Base-by-base conservation (phyloP, 2,888 invertebrate species). In the Nomada ruficornis region DNA sequence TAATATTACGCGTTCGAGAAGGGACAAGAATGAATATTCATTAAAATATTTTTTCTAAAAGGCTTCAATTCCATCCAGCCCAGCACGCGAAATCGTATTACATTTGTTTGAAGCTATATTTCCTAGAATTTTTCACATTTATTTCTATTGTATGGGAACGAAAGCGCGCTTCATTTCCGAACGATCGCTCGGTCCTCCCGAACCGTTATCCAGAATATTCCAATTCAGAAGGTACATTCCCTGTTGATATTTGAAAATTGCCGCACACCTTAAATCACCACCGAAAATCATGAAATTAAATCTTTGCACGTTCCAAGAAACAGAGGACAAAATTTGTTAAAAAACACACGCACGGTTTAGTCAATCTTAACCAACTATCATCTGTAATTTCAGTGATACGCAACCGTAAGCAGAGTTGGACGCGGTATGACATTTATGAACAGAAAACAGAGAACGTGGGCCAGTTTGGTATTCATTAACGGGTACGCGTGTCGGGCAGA, bases 391-490 rank as follows among this genome's bases (percentile, higher is more conserved):
- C 13, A 15, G 47, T 54, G 73, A 63, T 67, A 20, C 23, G 62
- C 55, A 60, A 65, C 42, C 59, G 20, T 57, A 36, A 23, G 47
- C 54, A 55, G 63, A 83, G 77, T 81, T 77, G 54, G 20, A 54
- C 73, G 26, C 44, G 80, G 69, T 73, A 57, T 67, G 82, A 81
- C 81, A 69, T 83, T 83, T 80, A 83, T 77, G 81, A 77, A 81
- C 73, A 70, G 44, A 52, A 29, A 71, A 57, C 80, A 47, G 63
- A 63, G 74, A 50, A 59, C 62, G 71, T 55, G 74, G 59, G 36
- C 44, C 63, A 29, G 71, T 52, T 71, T 52, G 68, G 72, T 72
- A 73, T 80, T 80, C 80, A 69, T 82, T 80, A 82, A 80, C 69
- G 50, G 26, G 23, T 36, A 20, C 13, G 47, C 59, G 70, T 57